A percentile compares a stretch with the other conserved stretches of the same genome.
Evolutionary conservation across 2,888 invertebrate species (phyloP).

Genomic region (Andrena bicolor): DNA sequence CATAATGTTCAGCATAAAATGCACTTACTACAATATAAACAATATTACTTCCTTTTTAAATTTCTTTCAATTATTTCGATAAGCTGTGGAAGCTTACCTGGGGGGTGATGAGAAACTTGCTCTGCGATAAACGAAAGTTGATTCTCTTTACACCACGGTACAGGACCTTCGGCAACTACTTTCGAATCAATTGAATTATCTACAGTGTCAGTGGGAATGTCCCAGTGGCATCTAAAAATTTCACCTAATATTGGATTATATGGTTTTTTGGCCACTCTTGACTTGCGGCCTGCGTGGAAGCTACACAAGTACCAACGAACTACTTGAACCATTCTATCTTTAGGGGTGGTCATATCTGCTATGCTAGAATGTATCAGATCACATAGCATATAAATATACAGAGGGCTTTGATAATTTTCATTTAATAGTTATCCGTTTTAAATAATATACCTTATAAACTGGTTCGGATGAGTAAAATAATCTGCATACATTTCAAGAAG

Average conservation of each 20-base stretch:
- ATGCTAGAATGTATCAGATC: slow-evolving; percentile 88
- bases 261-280: slow-evolving; percentile 98
- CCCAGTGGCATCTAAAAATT: slow-evolving; percentile 96
- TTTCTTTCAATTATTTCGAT: slow-evolving; percentile 1
- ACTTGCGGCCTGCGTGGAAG: slow-evolving; percentile 99
- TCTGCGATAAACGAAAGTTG: slow-evolving; percentile 98
- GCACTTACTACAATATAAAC: slow-evolving; percentile 92
- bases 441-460: slow-evolving; percentile 93
- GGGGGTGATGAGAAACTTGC: slow-evolving; percentile 99
- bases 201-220: slow-evolving; percentile 86
- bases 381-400: background rate
- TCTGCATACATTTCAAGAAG: slow-evolving; percentile 99
- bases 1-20: slow-evolving; percentile 98
- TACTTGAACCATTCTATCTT: slow-evolving; percentile 97
- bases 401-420: background rate
- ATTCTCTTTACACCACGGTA: slow-evolving; percentile 95
- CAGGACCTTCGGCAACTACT: slow-evolving; percentile 91
- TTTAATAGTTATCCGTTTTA: background rate
- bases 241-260: slow-evolving; percentile 99
- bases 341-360: slow-evolving; percentile 93
- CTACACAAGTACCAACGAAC: slow-evolving; percentile 99
- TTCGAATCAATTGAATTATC: slow-evolving; percentile 72
- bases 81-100: slow-evolving; percentile 87
- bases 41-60: background rate
- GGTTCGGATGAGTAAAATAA: slow-evolving; percentile 99